These are phyloP conservation scores for Sitta carolinensis DNA, from an alignment of 2,797 vertebrate species.

Conservation along the genomic window DNA sequence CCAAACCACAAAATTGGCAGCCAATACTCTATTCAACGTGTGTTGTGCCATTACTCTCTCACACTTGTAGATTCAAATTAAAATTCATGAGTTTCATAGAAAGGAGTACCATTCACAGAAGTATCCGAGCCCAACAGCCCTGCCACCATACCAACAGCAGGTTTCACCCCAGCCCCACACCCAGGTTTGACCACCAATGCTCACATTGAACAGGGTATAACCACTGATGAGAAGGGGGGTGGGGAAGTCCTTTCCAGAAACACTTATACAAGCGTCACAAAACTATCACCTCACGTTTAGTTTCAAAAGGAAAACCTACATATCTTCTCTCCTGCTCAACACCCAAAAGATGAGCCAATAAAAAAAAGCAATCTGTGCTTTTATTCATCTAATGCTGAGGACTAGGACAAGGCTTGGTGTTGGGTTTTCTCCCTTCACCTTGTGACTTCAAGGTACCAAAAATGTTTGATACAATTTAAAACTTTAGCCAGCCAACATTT, in stretches of 20 bases:
- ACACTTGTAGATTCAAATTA: background rate
- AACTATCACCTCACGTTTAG: background rate
- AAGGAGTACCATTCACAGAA: background rate
- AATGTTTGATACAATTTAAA: background rate
- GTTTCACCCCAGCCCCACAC: background rate
- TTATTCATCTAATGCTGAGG: background rate
- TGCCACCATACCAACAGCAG: background rate
- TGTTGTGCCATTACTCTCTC: background rate
- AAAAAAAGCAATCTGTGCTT: background rate
- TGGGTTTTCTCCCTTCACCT: background rate
- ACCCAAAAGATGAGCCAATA: rapidly evolving
- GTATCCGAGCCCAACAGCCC: background rate
- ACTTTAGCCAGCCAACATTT: background rate
- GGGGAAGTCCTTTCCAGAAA: background rate
- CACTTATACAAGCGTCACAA: background rate
- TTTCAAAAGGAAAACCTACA: background rate
- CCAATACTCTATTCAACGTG: background rate
- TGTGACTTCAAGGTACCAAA: rapidly evolving
- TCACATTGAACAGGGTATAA: rapidly evolving
- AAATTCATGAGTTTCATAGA: background rate
- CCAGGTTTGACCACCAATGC: background rate
- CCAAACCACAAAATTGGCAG: slow-evolving; percentile 34
- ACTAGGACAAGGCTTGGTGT: background rate
- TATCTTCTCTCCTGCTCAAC: background rate
- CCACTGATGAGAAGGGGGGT: background rate